Evolutionary conservation across 2,113 vertebrate genomes (phyloP).

Genomic region (Chrysochloris asiatica): DNA sequence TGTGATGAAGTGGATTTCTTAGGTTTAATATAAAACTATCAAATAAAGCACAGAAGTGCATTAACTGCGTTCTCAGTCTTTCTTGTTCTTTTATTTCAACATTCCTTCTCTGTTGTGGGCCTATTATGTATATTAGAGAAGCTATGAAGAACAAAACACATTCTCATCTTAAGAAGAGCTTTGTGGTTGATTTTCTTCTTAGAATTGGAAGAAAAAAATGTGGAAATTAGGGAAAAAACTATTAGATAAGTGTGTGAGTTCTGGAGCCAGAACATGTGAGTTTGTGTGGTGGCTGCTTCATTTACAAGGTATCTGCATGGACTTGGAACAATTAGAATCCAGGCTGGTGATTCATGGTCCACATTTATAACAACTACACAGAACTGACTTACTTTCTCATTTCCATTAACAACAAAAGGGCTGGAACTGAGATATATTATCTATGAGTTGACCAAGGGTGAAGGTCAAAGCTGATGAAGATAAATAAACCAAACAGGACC

Average conservation of each 20-base stretch:
- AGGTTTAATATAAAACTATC: constrained; percentile 19
- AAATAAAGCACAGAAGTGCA: constrained; percentile 21
- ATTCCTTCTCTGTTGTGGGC: neutral
- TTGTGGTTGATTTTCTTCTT: constrained; percentile 9
- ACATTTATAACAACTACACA: too few species aligned
- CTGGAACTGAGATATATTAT: too few species aligned
- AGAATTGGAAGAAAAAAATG: neutral
- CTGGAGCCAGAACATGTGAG: neutral
- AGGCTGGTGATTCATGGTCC: too few species aligned
- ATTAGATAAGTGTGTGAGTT: too few species aligned
- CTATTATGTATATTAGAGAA: neutral
- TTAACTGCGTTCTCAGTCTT: neutral
- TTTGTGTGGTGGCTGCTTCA: neutral
- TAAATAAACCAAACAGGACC: too few species aligned
- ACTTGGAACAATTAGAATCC: too few species aligned
- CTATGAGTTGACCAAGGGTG: too few species aligned
- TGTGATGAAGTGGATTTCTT: neutral
- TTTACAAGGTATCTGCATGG: neutral
- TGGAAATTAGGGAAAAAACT: neutral
- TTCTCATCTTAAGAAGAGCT: constrained; percentile 25
- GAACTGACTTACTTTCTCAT: too few species aligned
- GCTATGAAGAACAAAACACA: neutral
- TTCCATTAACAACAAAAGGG: too few species aligned
- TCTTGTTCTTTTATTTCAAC: constrained; percentile 1
- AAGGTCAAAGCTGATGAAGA: too few species aligned